A percentile compares a stretch with the other conserved stretches of the same genome.
Conservation (phyloP, 2,888 invertebrate species). For the Pseudococcus longispinus region DNA sequence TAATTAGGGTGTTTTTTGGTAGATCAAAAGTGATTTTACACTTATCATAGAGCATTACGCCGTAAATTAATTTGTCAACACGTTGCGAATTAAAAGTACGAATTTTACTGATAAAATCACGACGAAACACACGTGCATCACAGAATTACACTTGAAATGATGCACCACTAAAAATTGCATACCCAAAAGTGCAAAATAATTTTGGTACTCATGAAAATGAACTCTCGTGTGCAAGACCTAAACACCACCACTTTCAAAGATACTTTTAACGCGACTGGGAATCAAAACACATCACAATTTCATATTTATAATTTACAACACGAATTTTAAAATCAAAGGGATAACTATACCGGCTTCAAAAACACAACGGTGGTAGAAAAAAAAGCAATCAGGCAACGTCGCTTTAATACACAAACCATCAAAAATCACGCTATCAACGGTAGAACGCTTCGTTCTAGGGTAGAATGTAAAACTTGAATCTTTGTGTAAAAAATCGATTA, state of each 20-base stretch:
- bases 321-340: not conserved
- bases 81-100: no score
- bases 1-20: not conserved
- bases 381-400: conserved; percentile 10
- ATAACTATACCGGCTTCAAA: not conserved
- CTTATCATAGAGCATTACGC: not conserved
- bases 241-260: not conserved
- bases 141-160: not conserved
- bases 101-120: no score
- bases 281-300: not conserved
- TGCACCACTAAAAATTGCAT: not conserved
- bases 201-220: no score
- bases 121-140: no score
- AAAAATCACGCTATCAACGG: not conserved
- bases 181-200: no score
- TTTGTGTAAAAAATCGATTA: not conserved
- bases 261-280: not conserved
- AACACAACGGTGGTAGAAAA: not conserved
- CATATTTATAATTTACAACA: not conserved
- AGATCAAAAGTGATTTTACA: not conserved
- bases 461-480: not conserved
- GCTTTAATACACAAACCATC: not conserved
- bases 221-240: no score
- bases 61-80: no score
- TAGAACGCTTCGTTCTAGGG: not conserved